Conservation (phyloP, 2,888 invertebrate species). For the Eucriotettix oculatus region DNA sequence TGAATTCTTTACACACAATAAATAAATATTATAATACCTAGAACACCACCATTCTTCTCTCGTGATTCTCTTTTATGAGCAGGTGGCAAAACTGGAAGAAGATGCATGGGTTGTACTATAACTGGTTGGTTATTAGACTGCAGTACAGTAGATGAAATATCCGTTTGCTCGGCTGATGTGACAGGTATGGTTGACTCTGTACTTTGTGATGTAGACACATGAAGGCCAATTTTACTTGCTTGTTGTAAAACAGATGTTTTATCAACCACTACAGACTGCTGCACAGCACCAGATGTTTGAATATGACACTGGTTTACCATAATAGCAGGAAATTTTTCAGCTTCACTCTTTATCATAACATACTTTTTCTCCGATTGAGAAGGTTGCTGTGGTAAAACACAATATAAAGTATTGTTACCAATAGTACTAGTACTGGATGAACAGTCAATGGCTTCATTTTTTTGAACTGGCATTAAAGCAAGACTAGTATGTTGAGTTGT, state of each 20-base stretch:
- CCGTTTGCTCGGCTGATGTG: not conserved
- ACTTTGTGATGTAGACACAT: conserved; percentile 2
- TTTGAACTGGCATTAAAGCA: conserved; percentile 9
- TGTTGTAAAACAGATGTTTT: conserved; percentile 5
- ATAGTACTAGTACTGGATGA: not conserved
- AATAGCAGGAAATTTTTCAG: conserved; percentile 19
- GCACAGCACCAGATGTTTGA: conserved; percentile 10
- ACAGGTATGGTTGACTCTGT: not conserved
- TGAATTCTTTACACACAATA: not conserved
- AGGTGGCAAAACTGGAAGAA: conserved; percentile 51
- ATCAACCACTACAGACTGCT: conserved; percentile 7
- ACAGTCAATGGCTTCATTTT: conserved; percentile 5
- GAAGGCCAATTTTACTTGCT: conserved; percentile 2
- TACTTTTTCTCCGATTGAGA: conserved; percentile 40
- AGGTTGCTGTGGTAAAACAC: conserved; percentile 16
- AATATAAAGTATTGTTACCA: conserved; percentile 8
- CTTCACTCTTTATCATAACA: conserved; percentile 45
- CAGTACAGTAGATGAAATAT: not conserved
- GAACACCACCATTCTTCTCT: conserved; percentile 15
- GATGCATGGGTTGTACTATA: conserved; percentile 65
- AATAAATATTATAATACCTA: conserved; percentile 9
- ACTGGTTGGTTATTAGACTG: conserved; percentile 36
- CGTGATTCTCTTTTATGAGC: conserved; percentile 17
- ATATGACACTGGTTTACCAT: conserved; percentile 20
- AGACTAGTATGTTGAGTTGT: conserved; percentile 2